Evolutionary conservation across 2,888 invertebrate species (phyloP), one percentile per base, ranked within the genome.

Genomic region (Onchidella celtica): DNA sequence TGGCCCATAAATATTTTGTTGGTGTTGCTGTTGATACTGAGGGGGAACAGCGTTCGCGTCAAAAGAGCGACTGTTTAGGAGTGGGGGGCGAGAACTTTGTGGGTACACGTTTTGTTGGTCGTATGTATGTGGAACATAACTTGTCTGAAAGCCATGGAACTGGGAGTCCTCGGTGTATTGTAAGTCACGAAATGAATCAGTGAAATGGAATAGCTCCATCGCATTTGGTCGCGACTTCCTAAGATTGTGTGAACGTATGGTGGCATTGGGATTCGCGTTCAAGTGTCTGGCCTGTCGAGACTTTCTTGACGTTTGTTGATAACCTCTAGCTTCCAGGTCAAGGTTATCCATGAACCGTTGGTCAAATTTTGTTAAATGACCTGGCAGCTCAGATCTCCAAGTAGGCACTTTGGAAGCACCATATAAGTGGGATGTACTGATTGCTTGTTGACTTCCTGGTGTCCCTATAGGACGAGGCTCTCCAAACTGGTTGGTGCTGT

Each of bases 191-290:
- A 87, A 84, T 9, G 89, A 88, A 70, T 89, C 89, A 34, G 84
- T 84, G 72, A 86, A 87, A 68, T 87, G 87, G 79, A 91, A 90
- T 32, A 90, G 86, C 55, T 90, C 90, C 87, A 88, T 86, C 0
- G 87, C 87, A n/a, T 85, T 87, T 2, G 79, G 65, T 69, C 84
- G 81, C 73, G 85, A 83, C 55, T 87, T 88, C 63, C 89, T 85
- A 17, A 90, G 83, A 81, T 91, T 90, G 83, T 91, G 90, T 66
- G 88, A 89, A 17, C 91, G 87, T 38, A 90, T 86, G 0, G 91
- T 91, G 27, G 89, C 89, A 84, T 91, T 91, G 6, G 87, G 86
- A 72, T 90, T 89, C n/a, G 87, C 66, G 47, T 86, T 85, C 47
- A 89, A 83, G 63, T 27, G 21, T 78, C 83, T 89, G 74, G 86